phyloP scores from a whole-genome alignment of 1,140 invertebrate genomes.

The Apis laboriosa region DNA sequence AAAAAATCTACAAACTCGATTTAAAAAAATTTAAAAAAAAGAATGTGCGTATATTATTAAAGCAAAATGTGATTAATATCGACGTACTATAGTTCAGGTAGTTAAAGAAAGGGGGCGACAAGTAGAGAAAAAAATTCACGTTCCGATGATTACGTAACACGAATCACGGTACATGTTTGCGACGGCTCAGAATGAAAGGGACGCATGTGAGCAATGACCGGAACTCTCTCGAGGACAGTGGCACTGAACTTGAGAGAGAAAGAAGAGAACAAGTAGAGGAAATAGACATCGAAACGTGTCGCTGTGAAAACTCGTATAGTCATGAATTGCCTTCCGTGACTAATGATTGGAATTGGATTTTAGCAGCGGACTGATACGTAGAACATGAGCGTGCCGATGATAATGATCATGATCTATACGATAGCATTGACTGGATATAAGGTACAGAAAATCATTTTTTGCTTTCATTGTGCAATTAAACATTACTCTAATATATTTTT shows the following conservation, averaged over 20 bases:
- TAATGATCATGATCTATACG: conserved; percentile 42
- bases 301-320: background rate
- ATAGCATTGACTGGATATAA: conserved; percentile 10
- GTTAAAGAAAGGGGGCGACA: background rate
- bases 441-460: background rate
- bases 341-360: conserved; percentile 51
- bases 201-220: conserved; percentile 60
- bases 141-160: conserved; percentile 47
- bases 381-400: conserved; percentile 40
- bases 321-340: conserved; percentile 53
- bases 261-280: conserved; percentile 12
- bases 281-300: conserved; percentile 25
- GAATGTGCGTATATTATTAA: too few species aligned
- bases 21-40: too few species aligned
- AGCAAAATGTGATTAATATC: too few species aligned
- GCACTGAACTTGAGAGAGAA: conserved; percentile 63
- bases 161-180: conserved; percentile 14
- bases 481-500: too few species aligned
- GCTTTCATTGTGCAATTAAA: background rate
- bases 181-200: conserved; percentile 25
- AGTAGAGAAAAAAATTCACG: conserved; percentile 34
- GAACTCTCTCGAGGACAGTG: conserved; percentile 62
- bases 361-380: conserved; percentile 37
- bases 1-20: too few species aligned
- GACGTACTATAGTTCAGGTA: too few species aligned